A percentile compares a stretch with the other conserved stretches of the same genome.
These are phyloP conservation scores for Calyptomena viridis DNA, from an alignment of 2,113 vertebrate species.

Conservation along the genomic window DNA sequence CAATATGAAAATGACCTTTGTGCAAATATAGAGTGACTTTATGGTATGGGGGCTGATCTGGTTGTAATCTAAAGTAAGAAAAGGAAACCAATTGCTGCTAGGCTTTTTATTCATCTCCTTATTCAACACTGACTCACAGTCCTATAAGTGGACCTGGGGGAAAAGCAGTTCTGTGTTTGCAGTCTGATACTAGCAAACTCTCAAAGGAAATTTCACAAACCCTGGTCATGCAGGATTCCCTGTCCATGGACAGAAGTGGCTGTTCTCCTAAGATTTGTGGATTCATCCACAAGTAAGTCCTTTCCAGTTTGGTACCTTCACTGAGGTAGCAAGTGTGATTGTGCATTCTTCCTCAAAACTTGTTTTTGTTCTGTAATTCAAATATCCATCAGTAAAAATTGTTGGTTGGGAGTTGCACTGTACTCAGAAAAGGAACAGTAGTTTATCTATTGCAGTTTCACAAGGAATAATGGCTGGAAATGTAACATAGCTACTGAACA, in stretches of 20 bases:
- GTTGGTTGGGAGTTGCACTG: background rate
- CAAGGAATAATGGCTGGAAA: background rate
- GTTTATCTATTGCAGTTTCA: background rate
- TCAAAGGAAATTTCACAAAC: background rate
- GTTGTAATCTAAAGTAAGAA: background rate
- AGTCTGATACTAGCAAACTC: background rate
- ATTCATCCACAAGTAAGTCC: background rate
- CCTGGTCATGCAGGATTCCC: background rate
- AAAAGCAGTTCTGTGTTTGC: background rate
- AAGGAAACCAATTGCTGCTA: background rate
- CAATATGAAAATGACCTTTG: background rate
- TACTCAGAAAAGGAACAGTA: background rate
- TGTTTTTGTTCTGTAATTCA: background rate
- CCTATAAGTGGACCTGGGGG: background rate
- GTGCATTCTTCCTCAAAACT: background rate
- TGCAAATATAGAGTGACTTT: background rate
- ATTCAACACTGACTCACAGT: background rate
- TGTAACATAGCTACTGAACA: background rate
- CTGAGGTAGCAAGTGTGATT: background rate
- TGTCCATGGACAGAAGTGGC: background rate
- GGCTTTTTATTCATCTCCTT: background rate
- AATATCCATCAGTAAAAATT: background rate
- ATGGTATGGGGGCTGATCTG: background rate
- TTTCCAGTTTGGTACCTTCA: background rate
- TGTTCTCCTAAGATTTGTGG: background rate